Base-by-base conservation (phyloP, 2,888 invertebrate genomes). In the Meliscaeva auricollis region DNA sequence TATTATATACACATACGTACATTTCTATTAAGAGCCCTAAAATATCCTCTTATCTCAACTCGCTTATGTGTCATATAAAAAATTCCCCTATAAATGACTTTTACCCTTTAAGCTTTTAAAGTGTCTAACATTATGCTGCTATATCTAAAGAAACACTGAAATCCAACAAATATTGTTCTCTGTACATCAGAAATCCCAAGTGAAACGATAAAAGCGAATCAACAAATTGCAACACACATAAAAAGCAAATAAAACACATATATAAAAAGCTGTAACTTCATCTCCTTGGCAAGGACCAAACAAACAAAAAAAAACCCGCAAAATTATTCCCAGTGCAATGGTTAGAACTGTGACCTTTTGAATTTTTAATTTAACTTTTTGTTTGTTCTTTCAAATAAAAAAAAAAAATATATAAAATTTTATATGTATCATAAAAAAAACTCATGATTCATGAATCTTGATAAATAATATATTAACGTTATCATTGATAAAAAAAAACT, bases 291-390 rank as follows among this genome's bases (percentile, higher is more conserved):
- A 38, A 38, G 38, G 38, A 9, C 11, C 38, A 38, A 38, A 38
- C 38, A 38, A 38, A 35, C 35, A 35, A 44, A 8, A 50, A 22
- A 50, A 26, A 26, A 26, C 7, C 15, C 20, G 2, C 13, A 58
- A 46, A 17, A 17, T 46, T 15, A 17, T 35, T 58, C 58, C 35
- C 17, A 38, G 20, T 22, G 22, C 38, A 22, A 6, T 38, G 38
- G 22, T 22, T 38, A 38, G n/a, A 8, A 38, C 20, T 38, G 35
- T n/a, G n/a, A 58, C 35, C 58, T 58, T 20, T 58, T 20, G 22
- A 9, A 58, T 58, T 58, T 58, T 58, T 22, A 38, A 38, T 38
- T 58, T 58, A 20, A 56, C 17, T 35, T 58, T 38, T 22, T 13
- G 41, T 26, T 1, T 54, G 8, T 7, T 1, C 20, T 35, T 17